phyloP scores from a whole-genome alignment of 2,888 invertebrate genomes.

The Chorisops tibialis region DNA sequence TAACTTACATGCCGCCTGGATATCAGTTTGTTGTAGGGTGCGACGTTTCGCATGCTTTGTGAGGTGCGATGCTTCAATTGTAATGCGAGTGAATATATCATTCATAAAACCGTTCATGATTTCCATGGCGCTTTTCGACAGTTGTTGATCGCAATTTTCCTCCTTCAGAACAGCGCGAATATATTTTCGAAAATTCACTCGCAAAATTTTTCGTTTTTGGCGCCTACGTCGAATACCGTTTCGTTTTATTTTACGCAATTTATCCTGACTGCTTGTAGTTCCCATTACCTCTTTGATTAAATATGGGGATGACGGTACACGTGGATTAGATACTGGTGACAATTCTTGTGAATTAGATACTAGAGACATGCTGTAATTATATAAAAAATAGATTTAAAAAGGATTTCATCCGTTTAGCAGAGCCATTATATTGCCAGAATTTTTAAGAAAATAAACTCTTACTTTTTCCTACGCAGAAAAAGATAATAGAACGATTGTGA shows the following conservation, averaged over 20 bases:
- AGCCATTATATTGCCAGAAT: too few relatives aligned
- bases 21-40: conserved; percentile 20
- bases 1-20: conserved; percentile 16
- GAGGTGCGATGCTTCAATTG: conserved; percentile 6
- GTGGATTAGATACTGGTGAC: too few relatives aligned
- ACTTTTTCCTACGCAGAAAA: too few relatives aligned
- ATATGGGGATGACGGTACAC: neutral
- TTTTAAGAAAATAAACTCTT: too few relatives aligned
- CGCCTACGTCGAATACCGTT: neutral
- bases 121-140: conserved; percentile 17
- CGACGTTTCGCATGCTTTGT: neutral
- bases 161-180: conserved; percentile 9
- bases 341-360: too few relatives aligned
- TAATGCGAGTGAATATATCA: conserved; percentile 22
- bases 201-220: neutral
- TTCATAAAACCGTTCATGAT: conserved; percentile 23
- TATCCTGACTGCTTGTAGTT: neutral
- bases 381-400: too few relatives aligned
- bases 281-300: neutral
- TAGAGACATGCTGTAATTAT: too few relatives aligned
- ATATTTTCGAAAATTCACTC: conserved; percentile 2
- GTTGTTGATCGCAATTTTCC: neutral
- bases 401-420: too few relatives aligned
- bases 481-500: too few relatives aligned
- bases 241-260: neutral